Percentiles rank a stretch among this genome's conserved stretches.
These are phyloP conservation scores for Sphaerodactylus townsendi DNA, from an alignment of 2,113 vertebrate species.

Conservation along the genomic window DNA sequence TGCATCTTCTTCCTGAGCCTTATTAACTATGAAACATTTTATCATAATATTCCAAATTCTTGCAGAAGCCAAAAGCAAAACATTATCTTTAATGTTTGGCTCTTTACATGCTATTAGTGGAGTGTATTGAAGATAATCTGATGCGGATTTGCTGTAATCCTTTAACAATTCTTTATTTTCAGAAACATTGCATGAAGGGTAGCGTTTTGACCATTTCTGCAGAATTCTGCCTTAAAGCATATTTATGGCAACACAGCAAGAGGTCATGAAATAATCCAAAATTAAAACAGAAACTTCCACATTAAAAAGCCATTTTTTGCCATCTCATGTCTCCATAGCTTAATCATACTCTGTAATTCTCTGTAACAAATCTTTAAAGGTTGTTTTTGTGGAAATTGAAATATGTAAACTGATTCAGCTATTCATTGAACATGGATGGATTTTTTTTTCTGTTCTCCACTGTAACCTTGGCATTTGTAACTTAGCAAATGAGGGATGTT, in stretches of 20 bases:
- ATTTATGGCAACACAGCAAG: background rate
- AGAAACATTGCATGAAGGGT: slow-evolving; percentile 6
- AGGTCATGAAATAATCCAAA: background rate
- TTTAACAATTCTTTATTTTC: slow-evolving; percentile 13
- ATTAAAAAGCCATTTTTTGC: background rate
- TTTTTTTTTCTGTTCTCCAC: background rate
- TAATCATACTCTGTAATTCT: background rate
- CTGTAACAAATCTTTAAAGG: background rate
- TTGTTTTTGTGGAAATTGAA: background rate
- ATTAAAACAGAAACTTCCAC: background rate
- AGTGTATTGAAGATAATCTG: background rate
- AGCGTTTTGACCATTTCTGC: background rate
- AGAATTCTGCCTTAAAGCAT: background rate
- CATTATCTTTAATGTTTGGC: background rate
- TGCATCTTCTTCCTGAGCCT: background rate
- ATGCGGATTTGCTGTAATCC: background rate
- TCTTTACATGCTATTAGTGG: slow-evolving; percentile 3
- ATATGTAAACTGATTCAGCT: background rate
- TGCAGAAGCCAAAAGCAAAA: background rate
- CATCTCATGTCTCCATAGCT: background rate
- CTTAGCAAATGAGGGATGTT: background rate
- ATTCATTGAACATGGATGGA: background rate
- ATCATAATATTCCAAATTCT: background rate
- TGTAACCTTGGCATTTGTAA: background rate
- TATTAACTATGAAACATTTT: background rate